Evolutionary conservation across 2,113 vertebrate genomes (phyloP).

Genomic region (Aptenodytes forsteri): DNA sequence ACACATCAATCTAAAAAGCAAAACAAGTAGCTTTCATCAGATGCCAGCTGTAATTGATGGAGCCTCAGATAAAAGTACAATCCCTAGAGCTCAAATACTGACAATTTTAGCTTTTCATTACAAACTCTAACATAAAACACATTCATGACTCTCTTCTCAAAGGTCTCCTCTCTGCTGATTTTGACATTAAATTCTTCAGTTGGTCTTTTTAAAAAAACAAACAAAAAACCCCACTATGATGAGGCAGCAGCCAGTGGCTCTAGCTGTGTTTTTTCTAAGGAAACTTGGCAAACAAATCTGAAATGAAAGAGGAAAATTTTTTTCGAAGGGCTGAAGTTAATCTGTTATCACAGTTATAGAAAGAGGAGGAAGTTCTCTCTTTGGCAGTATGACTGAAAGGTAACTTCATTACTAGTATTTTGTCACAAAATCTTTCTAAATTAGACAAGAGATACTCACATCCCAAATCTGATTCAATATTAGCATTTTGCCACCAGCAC

Average conservation of each 20-base stretch:
- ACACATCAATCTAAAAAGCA: slow-evolving; percentile 88
- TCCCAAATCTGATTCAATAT: background rate
- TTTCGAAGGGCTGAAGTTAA: background rate
- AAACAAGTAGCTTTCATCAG: background rate
- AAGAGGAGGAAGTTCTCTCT: background rate
- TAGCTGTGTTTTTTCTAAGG: background rate
- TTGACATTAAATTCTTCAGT: background rate
- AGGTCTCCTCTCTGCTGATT: background rate
- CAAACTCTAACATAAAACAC: background rate
- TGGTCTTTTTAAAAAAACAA: background rate
- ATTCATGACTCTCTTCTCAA: background rate
- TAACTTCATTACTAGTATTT: background rate
- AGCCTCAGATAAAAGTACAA: background rate
- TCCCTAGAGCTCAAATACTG: background rate
- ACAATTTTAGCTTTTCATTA: background rate
- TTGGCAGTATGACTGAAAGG: background rate
- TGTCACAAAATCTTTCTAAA: background rate
- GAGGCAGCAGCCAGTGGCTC: background rate
- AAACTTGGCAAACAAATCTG: background rate
- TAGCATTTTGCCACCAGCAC: background rate
- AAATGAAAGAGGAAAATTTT: background rate
- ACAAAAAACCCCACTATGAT: background rate
- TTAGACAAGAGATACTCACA: background rate
- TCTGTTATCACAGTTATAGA: background rate
- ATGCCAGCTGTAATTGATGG: background rate